Conservation (phyloP, 2,888 invertebrate species). For the Anaspis maculata region DNA sequence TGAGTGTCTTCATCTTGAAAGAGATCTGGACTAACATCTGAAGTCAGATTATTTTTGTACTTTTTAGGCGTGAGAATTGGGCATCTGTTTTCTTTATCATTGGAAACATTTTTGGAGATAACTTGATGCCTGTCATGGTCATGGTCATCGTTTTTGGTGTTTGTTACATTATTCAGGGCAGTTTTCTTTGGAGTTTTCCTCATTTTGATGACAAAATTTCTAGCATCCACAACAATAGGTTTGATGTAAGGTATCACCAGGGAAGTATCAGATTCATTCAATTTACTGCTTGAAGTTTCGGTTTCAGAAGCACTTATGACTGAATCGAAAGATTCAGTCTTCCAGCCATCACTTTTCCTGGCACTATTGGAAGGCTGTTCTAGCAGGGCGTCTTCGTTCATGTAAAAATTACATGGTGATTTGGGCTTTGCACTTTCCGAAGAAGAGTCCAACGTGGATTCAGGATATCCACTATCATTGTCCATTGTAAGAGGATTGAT, state of each 20-base stretch:
- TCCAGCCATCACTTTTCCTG: slow-evolving; percentile 18
- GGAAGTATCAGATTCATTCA: slow-evolving; percentile 20
- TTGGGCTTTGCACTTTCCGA: slow-evolving; percentile 13
- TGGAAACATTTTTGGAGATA: no score
- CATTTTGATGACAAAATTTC: not conserved
- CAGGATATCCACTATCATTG: slow-evolving; percentile 39
- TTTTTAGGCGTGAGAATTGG: slow-evolving; percentile 28
- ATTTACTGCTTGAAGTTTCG: slow-evolving; percentile 22
- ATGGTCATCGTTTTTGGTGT: no score
- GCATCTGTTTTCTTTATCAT: slow-evolving; percentile 22
- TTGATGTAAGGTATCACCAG: slow-evolving; percentile 17
- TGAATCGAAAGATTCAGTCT: slow-evolving; percentile 20
- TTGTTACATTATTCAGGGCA: slow-evolving; percentile 5
- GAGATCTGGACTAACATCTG: slow-evolving; percentile 49
- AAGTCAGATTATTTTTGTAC: slow-evolving; percentile 23
- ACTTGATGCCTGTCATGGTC: slow-evolving; percentile 5
- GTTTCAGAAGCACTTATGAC: slow-evolving; percentile 18
- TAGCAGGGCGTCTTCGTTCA: slow-evolving; percentile 36
- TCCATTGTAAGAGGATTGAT: slow-evolving; percentile 22
- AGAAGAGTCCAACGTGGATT: slow-evolving; percentile 31
- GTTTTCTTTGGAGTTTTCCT: slow-evolving; percentile 1
- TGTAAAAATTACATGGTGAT: slow-evolving; percentile 18
- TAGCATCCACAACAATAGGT: slow-evolving; percentile 10
- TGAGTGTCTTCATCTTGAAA: slow-evolving; percentile 49
- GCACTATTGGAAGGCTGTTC: slow-evolving; percentile 22